Conservation (phyloP, 2,113 vertebrate species). For the Elaphurus davidianus region DNA sequence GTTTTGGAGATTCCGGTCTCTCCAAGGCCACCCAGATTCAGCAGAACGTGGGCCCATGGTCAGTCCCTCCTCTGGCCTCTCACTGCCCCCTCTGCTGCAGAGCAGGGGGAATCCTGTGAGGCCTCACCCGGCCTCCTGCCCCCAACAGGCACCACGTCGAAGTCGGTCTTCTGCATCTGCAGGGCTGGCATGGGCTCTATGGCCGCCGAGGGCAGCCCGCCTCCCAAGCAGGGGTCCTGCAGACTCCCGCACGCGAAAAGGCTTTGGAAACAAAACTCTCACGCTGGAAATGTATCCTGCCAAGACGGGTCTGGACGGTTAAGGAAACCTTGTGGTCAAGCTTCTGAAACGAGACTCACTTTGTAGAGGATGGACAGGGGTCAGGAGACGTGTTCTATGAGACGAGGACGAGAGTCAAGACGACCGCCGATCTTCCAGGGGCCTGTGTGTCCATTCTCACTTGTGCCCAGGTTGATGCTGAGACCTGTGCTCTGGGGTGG, state of each 20-base stretch:
- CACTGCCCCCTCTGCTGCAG: neutral
- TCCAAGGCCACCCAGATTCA: neutral
- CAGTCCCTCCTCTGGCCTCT: neutral
- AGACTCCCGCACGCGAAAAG: neutral
- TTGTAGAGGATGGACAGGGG: neutral
- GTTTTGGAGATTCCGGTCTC: neutral
- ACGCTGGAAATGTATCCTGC: neutral
- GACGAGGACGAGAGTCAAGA: neutral
- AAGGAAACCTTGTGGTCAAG: neutral
- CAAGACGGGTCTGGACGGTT: neutral
- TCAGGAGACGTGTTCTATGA: neutral
- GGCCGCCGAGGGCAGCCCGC: neutral
- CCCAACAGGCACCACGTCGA: accelerated
- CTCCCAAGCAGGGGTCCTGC: neutral
- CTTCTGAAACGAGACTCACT: neutral
- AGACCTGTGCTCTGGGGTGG: neutral
- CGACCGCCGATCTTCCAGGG: neutral
- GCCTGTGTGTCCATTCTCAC: neutral
- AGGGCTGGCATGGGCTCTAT: neutral
- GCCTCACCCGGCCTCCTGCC: neutral
- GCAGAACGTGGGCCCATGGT: neutral
- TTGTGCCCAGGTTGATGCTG: neutral
- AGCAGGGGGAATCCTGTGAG: neutral
- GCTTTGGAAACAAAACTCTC: neutral
- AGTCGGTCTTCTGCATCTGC: neutral